Base-by-base conservation (phyloP, 2,113 vertebrate genomes). In the Enhydra lutris region DNA sequence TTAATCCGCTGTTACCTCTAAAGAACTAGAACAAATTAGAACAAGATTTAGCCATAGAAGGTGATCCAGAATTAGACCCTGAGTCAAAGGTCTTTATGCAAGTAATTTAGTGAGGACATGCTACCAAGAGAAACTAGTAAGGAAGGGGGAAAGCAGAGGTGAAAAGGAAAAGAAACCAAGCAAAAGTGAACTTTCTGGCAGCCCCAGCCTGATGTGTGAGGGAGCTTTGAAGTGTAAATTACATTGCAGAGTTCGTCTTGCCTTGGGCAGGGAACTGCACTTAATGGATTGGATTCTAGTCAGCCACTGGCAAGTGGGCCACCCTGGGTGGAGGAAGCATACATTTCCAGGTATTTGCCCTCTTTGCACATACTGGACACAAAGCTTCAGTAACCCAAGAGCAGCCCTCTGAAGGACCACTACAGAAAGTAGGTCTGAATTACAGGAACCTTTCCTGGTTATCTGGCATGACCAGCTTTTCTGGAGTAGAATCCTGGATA, bases 11-110 rank as follows among this genome's bases (percentile, higher is more conserved):
- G 31, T 36, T 74, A 57, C 23, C 10, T 67, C 36, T 39, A 85
- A 91, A 88, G 42, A 91, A 74, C 13, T 52, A 24, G 74, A 83
- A 63, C 57, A 83, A 91, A 71, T 31, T 91, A 65, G 29, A 80
- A 23, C 31, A 85, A 86, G 8, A 78, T 89, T 65, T 84, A 86
- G 45, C 4, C 8, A 55, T 20, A 74, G 34, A 94, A 31, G 6
- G 5, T 92, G 52, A 59, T 36, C 15, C 4, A 42, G 52, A 89
- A 92, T 73, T 34, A 73, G 47, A 80, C 9, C 26, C 63, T 50
- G 82, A 36, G 34, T 73, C 45, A 84, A 89, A 84, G 20, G 52
- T 73, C 57, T 31, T 80, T 20, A 31, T 3, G 1, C 29, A 65
- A 96, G 20, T 47, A 39, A 84, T 80, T 61, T 45, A 78, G 50